Percentiles rank a stretch among this genome's conserved stretches.
phyloP scores from a whole-genome alignment of 2,797 vertebrate genomes.

The Euthynnus affinis region DNA sequence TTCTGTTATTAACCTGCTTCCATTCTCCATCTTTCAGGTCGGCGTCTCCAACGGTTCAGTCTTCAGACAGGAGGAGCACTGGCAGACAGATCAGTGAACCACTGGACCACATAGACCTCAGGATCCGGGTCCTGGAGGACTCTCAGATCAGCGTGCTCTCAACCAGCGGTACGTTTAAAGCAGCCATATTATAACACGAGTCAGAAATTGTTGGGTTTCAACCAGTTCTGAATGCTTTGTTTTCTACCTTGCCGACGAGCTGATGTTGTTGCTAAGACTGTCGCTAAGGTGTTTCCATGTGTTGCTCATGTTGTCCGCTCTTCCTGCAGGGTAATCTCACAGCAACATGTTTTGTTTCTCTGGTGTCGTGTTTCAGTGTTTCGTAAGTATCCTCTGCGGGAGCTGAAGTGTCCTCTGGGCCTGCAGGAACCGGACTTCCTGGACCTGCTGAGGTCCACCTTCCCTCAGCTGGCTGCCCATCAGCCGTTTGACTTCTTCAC shows the following conservation, averaged over 20 bases:
- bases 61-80: background rate
- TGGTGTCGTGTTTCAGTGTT: conserved; percentile 18
- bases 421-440: conserved; percentile 36
- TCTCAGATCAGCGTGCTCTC: conserved; percentile 1
- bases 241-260: too few relatives aligned
- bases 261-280: too few relatives aligned
- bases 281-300: too few relatives aligned
- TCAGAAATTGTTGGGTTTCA: too few relatives aligned
- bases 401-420: conserved; percentile 22
- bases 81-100: background rate
- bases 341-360: too few relatives aligned
- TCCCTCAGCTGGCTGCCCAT: conserved; percentile 31
- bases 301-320: too few relatives aligned
- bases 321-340: too few relatives aligned
- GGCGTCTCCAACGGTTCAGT: background rate
- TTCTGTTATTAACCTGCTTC: too few relatives aligned
- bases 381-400: background rate
- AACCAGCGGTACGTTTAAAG: conserved; percentile 3
- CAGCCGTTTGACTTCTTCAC: conserved; percentile 14
- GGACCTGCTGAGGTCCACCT: conserved; percentile 31
- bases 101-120: background rate
- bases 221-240: too few relatives aligned
- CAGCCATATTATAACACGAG: too few relatives aligned
- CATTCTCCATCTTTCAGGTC: background rate
- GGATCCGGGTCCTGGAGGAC: conserved; percentile 47